These are phyloP conservation scores for Pseudomyrmex pallidus DNA, from an alignment of 1,140 invertebrate genomes.

Conservation along the genomic window DNA sequence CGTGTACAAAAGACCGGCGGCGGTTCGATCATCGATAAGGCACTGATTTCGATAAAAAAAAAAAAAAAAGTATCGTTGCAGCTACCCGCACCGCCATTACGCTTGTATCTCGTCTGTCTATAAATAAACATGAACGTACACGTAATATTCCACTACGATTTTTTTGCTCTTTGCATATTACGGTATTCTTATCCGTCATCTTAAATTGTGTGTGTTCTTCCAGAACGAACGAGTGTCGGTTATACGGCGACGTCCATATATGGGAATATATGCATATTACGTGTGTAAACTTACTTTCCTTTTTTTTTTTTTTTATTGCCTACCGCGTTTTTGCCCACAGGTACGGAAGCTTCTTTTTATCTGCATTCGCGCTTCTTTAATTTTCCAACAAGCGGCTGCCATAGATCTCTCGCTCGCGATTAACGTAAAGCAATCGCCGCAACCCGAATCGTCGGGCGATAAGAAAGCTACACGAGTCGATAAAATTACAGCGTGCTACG, in stretches of 20 bases:
- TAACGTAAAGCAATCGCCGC: not conserved
- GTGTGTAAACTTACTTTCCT: slow-evolving; percentile 2
- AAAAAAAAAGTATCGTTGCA: slow-evolving; percentile 12
- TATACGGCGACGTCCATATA: slow-evolving; percentile 17
- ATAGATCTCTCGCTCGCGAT: not conserved
- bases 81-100: slow-evolving; percentile 10
- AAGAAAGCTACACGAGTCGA: not conserved
- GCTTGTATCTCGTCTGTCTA: slow-evolving; percentile 8
- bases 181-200: slow-evolving; percentile 34
- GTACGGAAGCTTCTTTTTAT: not conserved
- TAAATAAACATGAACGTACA: slow-evolving; percentile 60
- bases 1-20: slow-evolving; percentile 17
- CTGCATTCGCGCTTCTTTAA: slow-evolving; percentile 23
- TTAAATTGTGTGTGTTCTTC: slow-evolving; percentile 22
- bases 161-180: slow-evolving; percentile 51
- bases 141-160: slow-evolving; percentile 10
- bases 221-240: slow-evolving; percentile 14
- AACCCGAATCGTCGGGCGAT: not conserved
- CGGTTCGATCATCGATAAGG: slow-evolving; percentile 64
- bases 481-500: not conserved
- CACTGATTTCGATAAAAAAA: slow-evolving; percentile 49
- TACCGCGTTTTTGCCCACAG: not conserved
- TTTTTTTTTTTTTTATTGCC: not conserved
- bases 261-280: slow-evolving; percentile 30
- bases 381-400: slow-evolving; percentile 6